These are phyloP conservation scores for Eupeodes luniger DNA, from an alignment of 2,888 invertebrate species.

Conservation along the genomic window DNA sequence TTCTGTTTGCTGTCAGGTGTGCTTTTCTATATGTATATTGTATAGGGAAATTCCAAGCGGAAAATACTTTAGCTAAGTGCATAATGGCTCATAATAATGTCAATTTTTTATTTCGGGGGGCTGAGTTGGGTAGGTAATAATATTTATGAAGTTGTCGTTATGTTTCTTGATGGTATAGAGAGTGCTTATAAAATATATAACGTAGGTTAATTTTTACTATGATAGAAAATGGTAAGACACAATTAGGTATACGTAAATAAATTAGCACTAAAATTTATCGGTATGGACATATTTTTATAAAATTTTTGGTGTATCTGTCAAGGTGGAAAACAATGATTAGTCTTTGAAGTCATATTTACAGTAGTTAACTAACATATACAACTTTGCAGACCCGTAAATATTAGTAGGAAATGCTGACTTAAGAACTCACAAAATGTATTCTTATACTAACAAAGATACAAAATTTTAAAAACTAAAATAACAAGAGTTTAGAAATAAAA, in stretches of 20 bases:
- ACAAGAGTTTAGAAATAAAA: too few relatives aligned
- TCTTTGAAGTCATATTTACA: not conserved
- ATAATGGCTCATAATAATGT: slow-evolving; percentile 72
- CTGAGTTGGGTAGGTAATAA: not conserved
- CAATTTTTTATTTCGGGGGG: slow-evolving; percentile 12
- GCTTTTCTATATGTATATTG: not conserved
- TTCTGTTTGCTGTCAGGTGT: slow-evolving; percentile 14
- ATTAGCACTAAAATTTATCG: not conserved
- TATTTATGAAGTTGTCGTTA: slow-evolving; percentile 30
- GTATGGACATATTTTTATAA: not conserved
- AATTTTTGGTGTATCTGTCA: too few relatives aligned
- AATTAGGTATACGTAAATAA: slow-evolving; percentile 2
- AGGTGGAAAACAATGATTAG: not conserved
- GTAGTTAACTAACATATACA: too few relatives aligned
- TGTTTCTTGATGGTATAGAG: not conserved
- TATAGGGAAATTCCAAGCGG: slow-evolving; percentile 62
- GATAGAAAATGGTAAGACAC: slow-evolving; percentile 51
- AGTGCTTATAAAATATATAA: slow-evolving; percentile 4
- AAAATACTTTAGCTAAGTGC: slow-evolving; percentile 73
- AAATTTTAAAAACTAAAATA: too few relatives aligned
- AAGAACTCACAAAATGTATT: too few relatives aligned
- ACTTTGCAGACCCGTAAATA: too few relatives aligned
- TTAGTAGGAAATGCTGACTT: too few relatives aligned
- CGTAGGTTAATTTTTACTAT: not conserved
- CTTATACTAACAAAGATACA: too few relatives aligned